These are phyloP conservation scores for Ornithoptera alexandrae DNA, from an alignment of 2,888 invertebrate species.

Conservation along the genomic window DNA sequence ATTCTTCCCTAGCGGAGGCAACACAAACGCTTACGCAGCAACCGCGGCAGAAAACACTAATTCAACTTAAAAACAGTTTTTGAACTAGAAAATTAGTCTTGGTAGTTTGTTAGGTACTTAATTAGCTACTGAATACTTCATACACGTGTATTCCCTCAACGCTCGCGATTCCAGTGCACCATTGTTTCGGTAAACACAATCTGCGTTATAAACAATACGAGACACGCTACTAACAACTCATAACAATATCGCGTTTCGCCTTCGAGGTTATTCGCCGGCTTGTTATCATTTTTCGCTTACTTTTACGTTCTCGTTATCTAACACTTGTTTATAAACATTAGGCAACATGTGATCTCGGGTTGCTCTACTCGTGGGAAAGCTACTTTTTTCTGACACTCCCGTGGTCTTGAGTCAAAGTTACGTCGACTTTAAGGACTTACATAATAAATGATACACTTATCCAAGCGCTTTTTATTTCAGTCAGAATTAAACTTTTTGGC, in stretches of 20 bases:
- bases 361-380: slow-evolving; percentile 23
- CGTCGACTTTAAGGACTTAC: slow-evolving; percentile 5
- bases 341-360: slow-evolving; percentile 21
- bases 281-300: slow-evolving; percentile 31
- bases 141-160: slow-evolving; percentile 8
- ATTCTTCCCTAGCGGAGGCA: too few species aligned
- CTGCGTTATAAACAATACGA: slow-evolving; percentile 10
- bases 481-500: not conserved
- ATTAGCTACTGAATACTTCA: not conserved
- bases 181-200: slow-evolving; percentile 25
- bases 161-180: slow-evolving; percentile 12
- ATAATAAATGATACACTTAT: not conserved
- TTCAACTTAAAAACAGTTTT: not conserved
- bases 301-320: slow-evolving; percentile 28
- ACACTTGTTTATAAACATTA: slow-evolving; percentile 30
- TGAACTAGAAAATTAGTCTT: not conserved
- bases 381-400: slow-evolving; percentile 14
- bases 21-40: too few species aligned
- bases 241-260: slow-evolving; percentile 30
- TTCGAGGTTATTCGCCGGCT: slow-evolving; percentile 16
- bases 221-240: slow-evolving; percentile 20
- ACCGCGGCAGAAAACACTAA: too few species aligned
- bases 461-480: not conserved
- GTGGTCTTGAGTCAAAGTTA: slow-evolving; percentile 4
- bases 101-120: not conserved